Evolutionary conservation across 1,140 invertebrate genomes (phyloP).

Genomic region (Armadillidium nasatum): DNA sequence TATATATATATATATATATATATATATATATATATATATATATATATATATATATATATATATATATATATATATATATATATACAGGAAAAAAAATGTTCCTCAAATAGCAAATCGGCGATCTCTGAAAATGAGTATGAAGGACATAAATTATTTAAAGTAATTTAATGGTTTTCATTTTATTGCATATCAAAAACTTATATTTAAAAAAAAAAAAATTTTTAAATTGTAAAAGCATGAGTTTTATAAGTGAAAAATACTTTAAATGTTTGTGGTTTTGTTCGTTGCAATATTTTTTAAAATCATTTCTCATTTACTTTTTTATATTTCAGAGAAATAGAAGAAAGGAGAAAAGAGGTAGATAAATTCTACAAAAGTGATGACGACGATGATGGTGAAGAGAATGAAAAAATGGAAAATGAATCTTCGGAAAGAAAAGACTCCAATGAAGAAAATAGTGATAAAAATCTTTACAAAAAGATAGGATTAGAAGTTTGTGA

Average conservation of each 20-base stretch:
- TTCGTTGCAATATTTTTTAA: too few species aligned
- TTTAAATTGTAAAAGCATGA: too few species aligned
- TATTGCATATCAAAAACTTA: not conserved
- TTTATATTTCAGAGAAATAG: conserved; percentile 45
- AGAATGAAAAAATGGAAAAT: too few species aligned
- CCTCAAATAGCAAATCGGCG: too few species aligned
- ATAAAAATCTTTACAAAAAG: not conserved
- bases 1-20: too few species aligned
- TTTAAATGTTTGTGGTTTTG: too few species aligned
- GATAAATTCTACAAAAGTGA: conserved; percentile 60
- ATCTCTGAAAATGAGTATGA: conserved; percentile 33
- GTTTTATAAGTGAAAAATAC: conserved; percentile 14
- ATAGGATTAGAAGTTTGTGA: too few species aligned
- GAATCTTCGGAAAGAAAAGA: conserved; percentile 6
- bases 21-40: too few species aligned
- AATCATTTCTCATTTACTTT: conserved; percentile 32
- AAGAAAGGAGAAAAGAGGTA: conserved; percentile 58
- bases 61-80: too few species aligned
- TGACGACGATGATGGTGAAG: conserved; percentile 49
- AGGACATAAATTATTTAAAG: conserved; percentile 32
- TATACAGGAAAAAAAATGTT: not conserved
- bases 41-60: too few species aligned
- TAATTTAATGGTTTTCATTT: conserved; percentile 5
- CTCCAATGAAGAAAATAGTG: not conserved
- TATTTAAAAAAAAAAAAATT: conserved; percentile 5